These are phyloP conservation scores for Jordanella pulchra DNA, from an alignment of 2,797 vertebrate species.

Conservation along the genomic window DNA sequence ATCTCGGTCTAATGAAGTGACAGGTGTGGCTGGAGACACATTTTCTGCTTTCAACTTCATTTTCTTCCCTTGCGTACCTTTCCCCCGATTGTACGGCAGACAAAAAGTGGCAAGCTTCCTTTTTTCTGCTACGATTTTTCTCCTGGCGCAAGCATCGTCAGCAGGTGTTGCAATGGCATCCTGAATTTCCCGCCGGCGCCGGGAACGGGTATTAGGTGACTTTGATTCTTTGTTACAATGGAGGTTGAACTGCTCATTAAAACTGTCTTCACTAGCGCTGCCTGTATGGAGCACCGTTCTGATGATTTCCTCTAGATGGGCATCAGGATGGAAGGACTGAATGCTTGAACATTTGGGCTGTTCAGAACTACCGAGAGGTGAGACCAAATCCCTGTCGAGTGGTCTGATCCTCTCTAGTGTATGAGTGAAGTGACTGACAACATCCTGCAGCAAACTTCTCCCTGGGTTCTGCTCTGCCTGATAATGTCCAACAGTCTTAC, in stretches of 20 bases:
- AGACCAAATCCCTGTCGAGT: slow-evolving; percentile 78
- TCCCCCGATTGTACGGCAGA: slow-evolving; percentile 78
- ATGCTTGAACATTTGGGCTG: slow-evolving; percentile 72
- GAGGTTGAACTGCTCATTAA: slow-evolving; percentile 88
- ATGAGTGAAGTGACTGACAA: slow-evolving; percentile 90
- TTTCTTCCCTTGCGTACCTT: slow-evolving; percentile 73
- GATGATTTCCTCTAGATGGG: slow-evolving; percentile 89
- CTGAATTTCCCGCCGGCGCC: slow-evolving; percentile 85
- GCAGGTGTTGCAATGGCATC: slow-evolving; percentile 81
- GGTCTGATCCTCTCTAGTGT: slow-evolving; percentile 89
- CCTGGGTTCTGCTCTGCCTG: slow-evolving; percentile 71
- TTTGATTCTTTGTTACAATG: slow-evolving; percentile 85
- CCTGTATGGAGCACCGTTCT: slow-evolving; percentile 88
- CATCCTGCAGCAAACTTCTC: slow-evolving; percentile 83
- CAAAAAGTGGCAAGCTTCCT: slow-evolving; percentile 87
- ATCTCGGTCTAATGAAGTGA: slow-evolving; percentile 47
- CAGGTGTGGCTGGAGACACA: slow-evolving; percentile 42
- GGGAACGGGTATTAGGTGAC: slow-evolving; percentile 88
- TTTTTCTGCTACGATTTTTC: slow-evolving; percentile 88
- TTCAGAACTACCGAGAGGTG: slow-evolving; percentile 71
- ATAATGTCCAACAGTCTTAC: slow-evolving; percentile 53
- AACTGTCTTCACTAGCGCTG: slow-evolving; percentile 86
- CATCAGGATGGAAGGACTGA: slow-evolving; percentile 79
- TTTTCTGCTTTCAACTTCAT: slow-evolving; percentile 67
- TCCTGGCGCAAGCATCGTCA: slow-evolving; percentile 81